A percentile compares a stretch with the other conserved stretches of the same genome.
These are phyloP conservation scores for Scylla paramamosain DNA, from an alignment of 1,140 invertebrate genomes.

Conservation along the genomic window DNA sequence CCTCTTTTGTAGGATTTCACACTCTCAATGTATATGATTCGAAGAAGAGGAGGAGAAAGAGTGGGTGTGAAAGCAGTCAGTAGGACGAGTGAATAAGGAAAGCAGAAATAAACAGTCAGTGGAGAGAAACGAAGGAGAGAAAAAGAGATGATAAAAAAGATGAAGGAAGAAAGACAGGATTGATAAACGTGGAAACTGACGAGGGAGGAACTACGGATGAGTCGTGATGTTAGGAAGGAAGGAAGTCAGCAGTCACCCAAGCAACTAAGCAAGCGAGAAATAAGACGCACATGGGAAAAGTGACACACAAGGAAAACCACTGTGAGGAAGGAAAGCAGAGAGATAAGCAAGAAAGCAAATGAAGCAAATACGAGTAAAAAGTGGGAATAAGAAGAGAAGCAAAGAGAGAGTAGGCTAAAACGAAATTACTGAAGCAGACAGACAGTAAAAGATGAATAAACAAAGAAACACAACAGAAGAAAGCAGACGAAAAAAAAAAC, in stretches of 20 bases:
- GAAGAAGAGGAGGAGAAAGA: too few species aligned
- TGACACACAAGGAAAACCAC: background rate
- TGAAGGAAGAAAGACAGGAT: background rate
- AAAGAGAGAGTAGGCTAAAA: background rate
- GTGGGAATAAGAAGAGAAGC: background rate
- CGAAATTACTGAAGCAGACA: too few species aligned
- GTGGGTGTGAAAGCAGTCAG: too few species aligned
- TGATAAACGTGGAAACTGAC: background rate
- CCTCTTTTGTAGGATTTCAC: too few species aligned
- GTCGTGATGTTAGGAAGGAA: background rate
- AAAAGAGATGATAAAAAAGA: background rate
- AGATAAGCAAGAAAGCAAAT: background rate
- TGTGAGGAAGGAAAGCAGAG: background rate
- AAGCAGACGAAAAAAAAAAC: background rate
- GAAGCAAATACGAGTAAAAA: background rate
- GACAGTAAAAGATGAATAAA: too few species aligned
- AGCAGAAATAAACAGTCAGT: too few species aligned
- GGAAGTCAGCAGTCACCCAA: too few species aligned
- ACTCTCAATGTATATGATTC: too few species aligned
- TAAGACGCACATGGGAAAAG: too few species aligned
- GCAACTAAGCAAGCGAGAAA: too few species aligned
- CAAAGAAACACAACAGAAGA: background rate
- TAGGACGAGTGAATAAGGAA: too few species aligned
- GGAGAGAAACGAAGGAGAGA: background rate
- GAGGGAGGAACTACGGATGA: too few species aligned